phyloP scores from a whole-genome alignment of 2,888 invertebrate genomes.

The Callosobruchus maculatus region DNA sequence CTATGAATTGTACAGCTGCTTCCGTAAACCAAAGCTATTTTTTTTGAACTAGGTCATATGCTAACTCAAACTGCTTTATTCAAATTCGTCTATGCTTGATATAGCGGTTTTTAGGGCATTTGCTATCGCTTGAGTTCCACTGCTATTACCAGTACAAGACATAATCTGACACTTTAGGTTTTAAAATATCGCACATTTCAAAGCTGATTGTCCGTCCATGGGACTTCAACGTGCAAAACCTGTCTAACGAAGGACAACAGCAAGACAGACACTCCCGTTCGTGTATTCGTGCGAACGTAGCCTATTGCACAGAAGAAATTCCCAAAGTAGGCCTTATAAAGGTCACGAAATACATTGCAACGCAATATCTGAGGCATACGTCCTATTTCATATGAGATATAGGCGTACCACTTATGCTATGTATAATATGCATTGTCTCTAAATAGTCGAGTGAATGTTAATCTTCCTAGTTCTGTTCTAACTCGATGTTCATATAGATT shows the following conservation, averaged over 20 bases:
- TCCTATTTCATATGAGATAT: background rate
- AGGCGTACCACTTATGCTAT: background rate
- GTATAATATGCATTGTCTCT: background rate
- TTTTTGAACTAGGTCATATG: too few species aligned
- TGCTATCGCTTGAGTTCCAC: too few species aligned
- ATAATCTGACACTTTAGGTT: too few species aligned
- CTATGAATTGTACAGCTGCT: too few species aligned
- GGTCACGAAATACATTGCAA: background rate
- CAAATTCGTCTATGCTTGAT: too few species aligned
- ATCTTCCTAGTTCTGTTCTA: too few species aligned
- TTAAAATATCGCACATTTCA: background rate
- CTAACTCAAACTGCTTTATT: too few species aligned
- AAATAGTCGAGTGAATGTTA: background rate
- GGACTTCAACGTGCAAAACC: background rate
- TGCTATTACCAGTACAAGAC: too few species aligned
- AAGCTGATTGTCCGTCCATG: background rate
- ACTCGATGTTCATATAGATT: too few species aligned
- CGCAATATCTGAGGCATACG: background rate
- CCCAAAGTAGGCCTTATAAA: background rate
- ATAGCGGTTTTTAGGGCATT: too few species aligned
- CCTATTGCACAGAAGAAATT: background rate
- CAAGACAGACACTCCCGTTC: background rate
- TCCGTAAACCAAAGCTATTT: too few species aligned
- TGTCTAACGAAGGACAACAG: background rate
- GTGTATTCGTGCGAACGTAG: background rate